Evolutionary conservation across 2,113 vertebrate species (phyloP).

Genomic region (Ctenodactylus gundi): DNA sequence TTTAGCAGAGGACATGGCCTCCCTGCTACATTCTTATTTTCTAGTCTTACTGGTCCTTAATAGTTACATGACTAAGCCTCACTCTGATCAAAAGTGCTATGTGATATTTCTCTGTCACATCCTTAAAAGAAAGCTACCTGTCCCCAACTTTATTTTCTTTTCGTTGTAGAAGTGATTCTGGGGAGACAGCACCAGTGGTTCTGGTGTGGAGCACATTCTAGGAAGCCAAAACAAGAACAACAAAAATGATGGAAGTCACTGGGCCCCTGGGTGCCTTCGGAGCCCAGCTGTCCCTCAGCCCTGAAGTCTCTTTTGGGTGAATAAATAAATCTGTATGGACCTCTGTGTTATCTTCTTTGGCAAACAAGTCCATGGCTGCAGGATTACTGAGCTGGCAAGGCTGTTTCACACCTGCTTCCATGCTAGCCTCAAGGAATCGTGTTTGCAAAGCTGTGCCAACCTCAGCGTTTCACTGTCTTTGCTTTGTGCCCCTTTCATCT

Average conservation of each 20-base stretch:
- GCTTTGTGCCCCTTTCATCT: conserved; percentile 23
- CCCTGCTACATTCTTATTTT: not conserved
- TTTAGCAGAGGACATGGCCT: not conserved
- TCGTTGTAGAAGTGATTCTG: not conserved
- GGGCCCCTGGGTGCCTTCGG: not conserved
- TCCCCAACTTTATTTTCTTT: not conserved
- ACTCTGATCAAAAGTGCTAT: not conserved
- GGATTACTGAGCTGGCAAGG: conserved; percentile 44
- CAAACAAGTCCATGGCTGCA: conserved; percentile 15
- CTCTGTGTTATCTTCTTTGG: conserved; percentile 10
- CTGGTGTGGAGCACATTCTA: not conserved
- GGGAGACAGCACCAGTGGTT: not conserved
- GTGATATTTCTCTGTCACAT: not conserved
- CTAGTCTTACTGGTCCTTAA: not conserved
- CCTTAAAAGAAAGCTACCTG: not conserved
- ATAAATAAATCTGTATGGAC: not conserved
- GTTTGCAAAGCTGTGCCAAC: conserved; percentile 36
- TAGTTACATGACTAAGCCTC: not conserved
- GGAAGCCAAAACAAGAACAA: not conserved
- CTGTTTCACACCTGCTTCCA: not conserved
- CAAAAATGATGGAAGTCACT: not conserved
- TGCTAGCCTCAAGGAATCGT: not conserved
- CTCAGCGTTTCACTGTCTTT: not conserved
- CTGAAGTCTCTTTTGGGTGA: not conserved
- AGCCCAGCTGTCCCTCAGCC: not conserved